These are phyloP conservation scores for Mylabris sibirica DNA, from an alignment of 2,888 invertebrate genomes.

Conservation along the genomic window DNA sequence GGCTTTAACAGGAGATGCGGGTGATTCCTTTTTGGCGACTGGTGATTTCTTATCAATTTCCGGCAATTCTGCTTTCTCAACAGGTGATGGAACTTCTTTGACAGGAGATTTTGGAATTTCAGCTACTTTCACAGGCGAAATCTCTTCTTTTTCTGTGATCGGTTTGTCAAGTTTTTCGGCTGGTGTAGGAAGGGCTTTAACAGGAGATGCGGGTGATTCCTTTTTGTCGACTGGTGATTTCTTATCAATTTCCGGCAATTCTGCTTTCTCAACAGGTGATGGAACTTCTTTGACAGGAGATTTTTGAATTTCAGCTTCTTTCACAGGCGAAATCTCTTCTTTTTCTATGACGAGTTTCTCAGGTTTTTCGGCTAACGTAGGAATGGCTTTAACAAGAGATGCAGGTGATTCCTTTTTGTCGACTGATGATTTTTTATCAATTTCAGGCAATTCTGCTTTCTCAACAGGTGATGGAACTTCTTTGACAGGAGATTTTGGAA, in stretches of 20 bases:
- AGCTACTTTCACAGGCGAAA: too few relatives aligned
- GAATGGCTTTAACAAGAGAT: not conserved
- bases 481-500: not conserved
- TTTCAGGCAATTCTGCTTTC: not conserved
- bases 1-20: constrained; percentile 28
- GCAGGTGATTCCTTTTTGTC: not conserved
- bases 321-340: too few relatives aligned
- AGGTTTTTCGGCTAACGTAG: too few relatives aligned
- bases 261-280: constrained; percentile 1
- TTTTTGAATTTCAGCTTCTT: too few relatives aligned
- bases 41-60: constrained; percentile 15
- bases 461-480: not conserved
- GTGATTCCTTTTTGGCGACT: not conserved
- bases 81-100: not conserved
- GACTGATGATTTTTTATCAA: not conserved
- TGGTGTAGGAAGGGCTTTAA: not conserved
- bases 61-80: constrained; percentile 11
- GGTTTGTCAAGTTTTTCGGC: constrained; percentile 10
- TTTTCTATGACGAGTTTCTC: too few relatives aligned
- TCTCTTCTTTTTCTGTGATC: not conserved
- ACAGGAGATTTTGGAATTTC: not conserved
- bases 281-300: not conserved
- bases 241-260: constrained; percentile 9
- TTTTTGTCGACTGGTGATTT: constrained; percentile 12
- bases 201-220: not conserved